Evolutionary conservation across 2,113 vertebrate genomes (phyloP), one percentile per base, ranked within the genome.

Genomic region (Tupaia tana): DNA sequence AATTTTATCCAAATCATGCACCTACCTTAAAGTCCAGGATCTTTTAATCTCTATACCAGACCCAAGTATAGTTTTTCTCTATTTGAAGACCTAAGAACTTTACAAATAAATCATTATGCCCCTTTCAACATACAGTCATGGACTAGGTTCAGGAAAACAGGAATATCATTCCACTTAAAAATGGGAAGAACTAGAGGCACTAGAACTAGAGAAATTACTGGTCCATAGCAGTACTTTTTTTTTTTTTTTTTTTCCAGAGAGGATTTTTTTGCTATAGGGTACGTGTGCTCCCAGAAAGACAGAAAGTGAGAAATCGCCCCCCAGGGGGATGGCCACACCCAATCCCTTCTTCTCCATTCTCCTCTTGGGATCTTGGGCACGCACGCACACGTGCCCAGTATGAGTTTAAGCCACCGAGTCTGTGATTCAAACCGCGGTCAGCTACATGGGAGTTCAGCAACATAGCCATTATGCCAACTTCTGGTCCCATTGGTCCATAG

Each of bases 1-100:
- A 19, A 43, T 84, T 93, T 95, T 83, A 86, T 78, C 70, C 58
- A 93, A 83, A 56, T 78, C 22, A 66, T 84, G 52, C n/a, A 92
- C 43, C 15, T 90, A 34, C 27, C 15, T 84, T 58, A 73, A 91
- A 81, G 13, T 81, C 63, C 69, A 85, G 61, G 59, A 82, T 89
- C 73, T 90, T 95, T 1, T 54, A 8, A 56, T 92, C 22, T 71
- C 54, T 89, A 43, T 54, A 66, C 82, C 14, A 71, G 56, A 14
- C 20, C 29, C 86, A 56, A 66, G 18, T 64, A 81, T 88, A 43
- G 31, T 86, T 96, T 93, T 19, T 89, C 81, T 70, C 84, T n/a
- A 75, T 79, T 61, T 90, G 22, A 86, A 93, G 19, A 66, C 54
- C 25, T 64, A 58, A 89, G 63, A 94, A 95, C 9, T 66, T 82